Base-by-base conservation (phyloP, 2,888 invertebrate genomes). In the Resseliella maxima region DNA sequence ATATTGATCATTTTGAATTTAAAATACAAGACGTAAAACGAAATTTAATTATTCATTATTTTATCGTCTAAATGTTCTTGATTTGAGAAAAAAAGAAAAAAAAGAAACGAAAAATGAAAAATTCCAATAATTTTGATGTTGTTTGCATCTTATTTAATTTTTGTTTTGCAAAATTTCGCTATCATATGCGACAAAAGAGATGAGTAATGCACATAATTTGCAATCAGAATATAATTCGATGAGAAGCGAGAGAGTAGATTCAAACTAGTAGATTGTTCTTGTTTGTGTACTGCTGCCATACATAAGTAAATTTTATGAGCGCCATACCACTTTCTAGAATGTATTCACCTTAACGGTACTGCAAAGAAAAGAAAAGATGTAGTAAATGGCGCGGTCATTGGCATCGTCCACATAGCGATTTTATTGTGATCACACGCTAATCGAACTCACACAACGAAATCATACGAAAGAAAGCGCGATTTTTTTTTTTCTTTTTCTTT, bases 311-410 rank as follows among this genome's bases (percentile, higher is more conserved):
- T n/a, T 38, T 12, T 83, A 83, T 83, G 38, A 83, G 83, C 83
- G 38, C 83, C 83, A 83, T 83, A 83, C 83, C 83, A 83, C 83
- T 83, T 83, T 83, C 83, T 83, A 83, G 83, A 83, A 83, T 83
- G 31, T 72, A 38, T 83, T 83, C 83, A 83, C 83, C 83, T 83
- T 83, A 83, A 83, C 83, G 83, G 83, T 83, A 83, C 41, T 38
- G 38, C n/a, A 83, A 83, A 36, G 83, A 83, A 83, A 83, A 83
- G 83, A 83, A 38, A 83, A 83, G 38, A 83, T 83, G 24, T 38
- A 83, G 12, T 83, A 83, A 83, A 83, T 83, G 83, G 83, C 83
- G 83, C 83, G 83, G 83, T 83, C 83, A 83, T 83, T 83, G 83
- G n/a, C 83, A 83, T 83, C 72, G 31, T 31, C 83, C 83, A 83